phyloP scores from a whole-genome alignment of 2,888 invertebrate genomes.

The Caenorhabditis sp. region DNA sequence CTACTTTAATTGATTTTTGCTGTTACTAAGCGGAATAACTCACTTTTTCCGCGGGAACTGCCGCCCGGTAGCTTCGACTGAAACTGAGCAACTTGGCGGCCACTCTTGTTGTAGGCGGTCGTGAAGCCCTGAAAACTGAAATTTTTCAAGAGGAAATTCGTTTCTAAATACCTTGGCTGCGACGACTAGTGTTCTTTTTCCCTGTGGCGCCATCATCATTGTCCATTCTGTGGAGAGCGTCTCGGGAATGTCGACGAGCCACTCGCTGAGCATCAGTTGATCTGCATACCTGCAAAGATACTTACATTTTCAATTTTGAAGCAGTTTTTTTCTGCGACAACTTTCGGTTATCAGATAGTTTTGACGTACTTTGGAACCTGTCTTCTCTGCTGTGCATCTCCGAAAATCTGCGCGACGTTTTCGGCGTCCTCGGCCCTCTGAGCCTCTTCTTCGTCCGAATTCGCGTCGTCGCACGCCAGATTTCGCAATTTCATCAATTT shows the following conservation, averaged over 20 bases:
- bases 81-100: slow-evolving; percentile 81
- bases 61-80: slow-evolving; percentile 84
- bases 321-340: background rate
- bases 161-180: slow-evolving; percentile 83
- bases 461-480: slow-evolving; percentile 34
- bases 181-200: slow-evolving; percentile 88
- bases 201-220: slow-evolving; percentile 87
- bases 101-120: slow-evolving; percentile 67
- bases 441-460: slow-evolving; percentile 36
- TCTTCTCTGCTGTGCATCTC: slow-evolving; percentile 9
- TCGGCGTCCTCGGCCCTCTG: background rate
- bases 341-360: slow-evolving; percentile 6
- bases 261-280: slow-evolving; percentile 90
- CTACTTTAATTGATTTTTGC: no score
- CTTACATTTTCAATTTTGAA: no score
- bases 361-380: no score
- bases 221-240: slow-evolving; percentile 80
- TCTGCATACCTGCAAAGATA: slow-evolving; percentile 50
- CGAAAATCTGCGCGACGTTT: background rate
- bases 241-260: slow-evolving; percentile 89
- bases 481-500: slow-evolving; percentile 48
- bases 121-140: slow-evolving; percentile 84
- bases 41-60: slow-evolving; percentile 27
- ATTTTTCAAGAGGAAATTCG: background rate
- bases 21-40: no score